A percentile compares a stretch with the other conserved stretches of the same genome.
phyloP scores from a whole-genome alignment of 1,140 invertebrate species.

The Ceratina australensis region DNA sequence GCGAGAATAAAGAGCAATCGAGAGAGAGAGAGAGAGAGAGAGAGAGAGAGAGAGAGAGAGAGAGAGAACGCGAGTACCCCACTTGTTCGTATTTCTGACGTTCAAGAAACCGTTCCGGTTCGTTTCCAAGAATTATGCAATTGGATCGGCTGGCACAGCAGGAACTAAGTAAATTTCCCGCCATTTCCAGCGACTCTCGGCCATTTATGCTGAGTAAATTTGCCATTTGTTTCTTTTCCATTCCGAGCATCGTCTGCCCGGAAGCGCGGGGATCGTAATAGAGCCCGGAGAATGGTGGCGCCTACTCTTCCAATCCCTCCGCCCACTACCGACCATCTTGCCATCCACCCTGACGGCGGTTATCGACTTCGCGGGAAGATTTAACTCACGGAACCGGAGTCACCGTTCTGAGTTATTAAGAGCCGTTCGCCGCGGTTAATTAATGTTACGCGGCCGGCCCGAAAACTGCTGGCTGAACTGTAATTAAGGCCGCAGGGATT shows the following conservation, averaged over 20 bases:
- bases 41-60: background rate
- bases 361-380: conserved; percentile 51
- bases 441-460: conserved; percentile 25
- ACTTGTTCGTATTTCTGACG: conserved; percentile 50
- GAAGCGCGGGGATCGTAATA: conserved; percentile 48
- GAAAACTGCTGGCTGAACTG: conserved; percentile 16
- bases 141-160: conserved; percentile 55
- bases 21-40: background rate
- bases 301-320: background rate
- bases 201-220: conserved; percentile 64
- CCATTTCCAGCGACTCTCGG: conserved; percentile 56
- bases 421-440: conserved; percentile 41
- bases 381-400: conserved; percentile 37
- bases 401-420: conserved; percentile 45
- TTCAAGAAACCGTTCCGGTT: conserved; percentile 48
- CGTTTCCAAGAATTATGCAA: conserved; percentile 62
- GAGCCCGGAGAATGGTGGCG: conserved; percentile 21
- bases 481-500: conserved; percentile 44
- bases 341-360: background rate
- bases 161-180: conserved; percentile 64
- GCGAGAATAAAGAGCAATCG: background rate
- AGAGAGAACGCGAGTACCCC: background rate
- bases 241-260: conserved; percentile 29
- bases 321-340: background rate
- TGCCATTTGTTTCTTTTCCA: conserved; percentile 63